phyloP scores from a whole-genome alignment of 2,888 invertebrate genomes.

The Alentia gelatinosa region DNA sequence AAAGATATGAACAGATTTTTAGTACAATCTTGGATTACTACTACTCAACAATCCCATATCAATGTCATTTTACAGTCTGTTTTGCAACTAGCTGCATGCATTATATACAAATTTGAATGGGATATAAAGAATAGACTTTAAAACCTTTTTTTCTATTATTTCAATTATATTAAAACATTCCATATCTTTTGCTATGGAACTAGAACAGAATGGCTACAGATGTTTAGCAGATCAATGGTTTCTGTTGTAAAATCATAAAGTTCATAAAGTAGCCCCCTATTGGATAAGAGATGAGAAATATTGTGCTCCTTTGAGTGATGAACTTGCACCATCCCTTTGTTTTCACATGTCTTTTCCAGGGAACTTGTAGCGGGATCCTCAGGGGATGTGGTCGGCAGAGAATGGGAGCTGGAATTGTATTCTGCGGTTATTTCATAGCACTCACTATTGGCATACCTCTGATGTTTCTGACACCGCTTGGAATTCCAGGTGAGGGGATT shows the following conservation, averaged over 20 bases:
- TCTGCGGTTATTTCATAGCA: background rate
- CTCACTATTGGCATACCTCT: conserved; percentile 16
- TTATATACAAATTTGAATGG: too few species aligned
- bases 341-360: conserved; percentile 14
- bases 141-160: too few species aligned
- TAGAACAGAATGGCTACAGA: background rate
- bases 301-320: background rate
- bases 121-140: too few species aligned
- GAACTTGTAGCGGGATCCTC: conserved; percentile 25
- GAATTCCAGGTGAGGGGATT: conserved; percentile 32
- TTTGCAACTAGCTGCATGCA: too few species aligned
- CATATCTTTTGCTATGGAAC: too few species aligned
- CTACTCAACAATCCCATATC: too few species aligned
- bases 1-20: too few species aligned
- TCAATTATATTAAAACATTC: too few species aligned
- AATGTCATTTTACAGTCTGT: too few species aligned
- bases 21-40: too few species aligned
- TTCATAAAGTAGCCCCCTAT: too few species aligned
- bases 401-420: background rate
- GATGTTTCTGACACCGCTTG: conserved; percentile 42
- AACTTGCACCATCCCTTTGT: background rate
- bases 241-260: background rate
- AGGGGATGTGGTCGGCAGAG: conserved; percentile 2
- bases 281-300: too few species aligned
- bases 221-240: background rate